phyloP scores from a whole-genome alignment of 1,140 invertebrate genomes.

The Hycleus phaleratus region DNA sequence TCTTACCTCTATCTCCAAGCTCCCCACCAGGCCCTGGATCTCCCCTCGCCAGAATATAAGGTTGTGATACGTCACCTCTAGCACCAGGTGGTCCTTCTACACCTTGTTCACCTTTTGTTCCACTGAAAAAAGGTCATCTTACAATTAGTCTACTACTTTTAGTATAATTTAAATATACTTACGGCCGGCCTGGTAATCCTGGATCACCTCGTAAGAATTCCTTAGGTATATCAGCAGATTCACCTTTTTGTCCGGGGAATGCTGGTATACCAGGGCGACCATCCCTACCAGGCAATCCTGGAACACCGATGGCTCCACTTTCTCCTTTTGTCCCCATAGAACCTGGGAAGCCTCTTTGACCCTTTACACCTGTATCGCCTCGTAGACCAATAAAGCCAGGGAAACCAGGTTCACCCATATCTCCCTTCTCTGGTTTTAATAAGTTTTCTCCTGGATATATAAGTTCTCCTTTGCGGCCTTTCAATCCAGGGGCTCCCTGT shows the following conservation, averaged over 20 bases:
- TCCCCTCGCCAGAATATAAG: slow-evolving; percentile 25
- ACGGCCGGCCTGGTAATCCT: slow-evolving; percentile 31
- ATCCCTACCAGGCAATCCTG: slow-evolving; percentile 45
- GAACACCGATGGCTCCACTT: slow-evolving; percentile 44
- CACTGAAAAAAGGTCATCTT: slow-evolving; percentile 19
- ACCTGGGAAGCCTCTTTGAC: slow-evolving; percentile 43
- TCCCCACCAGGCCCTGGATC: slow-evolving; percentile 31
- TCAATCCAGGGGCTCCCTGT: slow-evolving; percentile 40
- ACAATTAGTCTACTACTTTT: neutral
- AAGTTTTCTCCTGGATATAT: neutral
- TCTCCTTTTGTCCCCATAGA: slow-evolving; percentile 42
- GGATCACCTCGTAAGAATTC: slow-evolving; percentile 33
- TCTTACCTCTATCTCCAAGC: slow-evolving; percentile 30
- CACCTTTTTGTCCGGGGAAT: slow-evolving; percentile 48
- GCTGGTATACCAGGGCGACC: slow-evolving; percentile 49
- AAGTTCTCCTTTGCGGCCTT: slow-evolving; percentile 34
- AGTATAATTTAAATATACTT: slow-evolving; percentile 14
- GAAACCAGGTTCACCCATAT: slow-evolving; percentile 24
- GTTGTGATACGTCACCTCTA: slow-evolving; percentile 24
- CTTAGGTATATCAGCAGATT: slow-evolving; percentile 41
- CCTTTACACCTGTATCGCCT: slow-evolving; percentile 39
- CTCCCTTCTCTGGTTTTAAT: neutral
- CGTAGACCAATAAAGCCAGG: slow-evolving; percentile 42
- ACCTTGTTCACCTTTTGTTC: slow-evolving; percentile 36
- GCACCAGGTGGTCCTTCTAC: slow-evolving; percentile 35